These are phyloP conservation scores for Paedocypris micromegethes DNA, from an alignment of 2,797 vertebrate species.

Conservation along the genomic window DNA sequence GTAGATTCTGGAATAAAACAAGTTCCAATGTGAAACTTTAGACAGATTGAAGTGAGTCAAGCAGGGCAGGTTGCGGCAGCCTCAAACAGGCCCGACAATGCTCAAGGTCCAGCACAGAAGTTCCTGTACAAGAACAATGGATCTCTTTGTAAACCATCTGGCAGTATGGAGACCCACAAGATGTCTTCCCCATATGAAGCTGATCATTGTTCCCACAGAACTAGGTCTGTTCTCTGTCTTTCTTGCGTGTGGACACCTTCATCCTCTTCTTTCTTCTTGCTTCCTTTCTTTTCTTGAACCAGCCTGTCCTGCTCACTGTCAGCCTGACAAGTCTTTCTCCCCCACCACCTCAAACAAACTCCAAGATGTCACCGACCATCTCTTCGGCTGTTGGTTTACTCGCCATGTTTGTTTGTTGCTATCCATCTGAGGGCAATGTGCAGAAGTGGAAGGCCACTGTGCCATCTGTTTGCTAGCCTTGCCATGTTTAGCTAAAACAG, in stretches of 20 bases:
- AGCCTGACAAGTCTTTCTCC: slow-evolving; percentile 35
- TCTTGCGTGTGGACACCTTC: not conserved
- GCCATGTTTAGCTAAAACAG: slow-evolving; percentile 61
- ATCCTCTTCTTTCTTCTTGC: not conserved
- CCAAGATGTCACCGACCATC: slow-evolving; percentile 50
- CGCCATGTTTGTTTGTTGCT: slow-evolving; percentile 58
- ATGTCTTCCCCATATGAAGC: slow-evolving; percentile 54
- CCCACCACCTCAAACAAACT: slow-evolving; percentile 13
- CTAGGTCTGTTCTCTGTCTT: slow-evolving; percentile 4
- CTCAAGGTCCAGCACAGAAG: slow-evolving; percentile 23
- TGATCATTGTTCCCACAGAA: slow-evolving; percentile 49
- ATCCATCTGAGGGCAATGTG: slow-evolving; percentile 61
- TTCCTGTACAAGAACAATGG: slow-evolving; percentile 56
- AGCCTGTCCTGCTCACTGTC: slow-evolving; percentile 34
- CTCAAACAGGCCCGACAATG: slow-evolving; percentile 18
- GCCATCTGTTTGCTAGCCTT: slow-evolving; percentile 65
- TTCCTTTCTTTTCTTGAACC: slow-evolving; percentile 13
- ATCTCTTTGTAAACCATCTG: slow-evolving; percentile 51
- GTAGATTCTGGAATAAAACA: slow-evolving; percentile 33
- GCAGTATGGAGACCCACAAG: slow-evolving; percentile 48
- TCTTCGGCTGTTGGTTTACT: slow-evolving; percentile 46
- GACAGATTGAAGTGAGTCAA: slow-evolving; percentile 3
- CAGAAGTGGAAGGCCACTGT: slow-evolving; percentile 56
- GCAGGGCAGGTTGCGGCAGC: slow-evolving; percentile 28
- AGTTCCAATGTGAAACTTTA: slow-evolving; percentile 27